These are phyloP conservation scores for Scaptodrosophila latifasciaeformis DNA, from an alignment of 2,888 invertebrate species.

Conservation along the genomic window DNA sequence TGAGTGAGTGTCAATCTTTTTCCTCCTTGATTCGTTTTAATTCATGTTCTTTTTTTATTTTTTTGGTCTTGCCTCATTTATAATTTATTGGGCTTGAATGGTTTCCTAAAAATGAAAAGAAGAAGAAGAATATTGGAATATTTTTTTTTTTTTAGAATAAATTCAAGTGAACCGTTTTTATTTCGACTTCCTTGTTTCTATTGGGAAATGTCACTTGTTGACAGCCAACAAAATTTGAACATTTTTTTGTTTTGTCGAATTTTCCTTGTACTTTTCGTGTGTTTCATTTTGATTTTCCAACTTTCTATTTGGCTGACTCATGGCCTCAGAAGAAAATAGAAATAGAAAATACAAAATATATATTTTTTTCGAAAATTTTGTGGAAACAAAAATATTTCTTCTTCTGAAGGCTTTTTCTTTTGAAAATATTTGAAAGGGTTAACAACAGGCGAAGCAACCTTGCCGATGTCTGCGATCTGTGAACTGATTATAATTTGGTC, in stretches of 20 bases:
- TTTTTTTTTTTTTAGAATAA: too few relatives aligned
- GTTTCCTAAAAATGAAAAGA: background rate
- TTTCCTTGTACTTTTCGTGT: constrained; percentile 22
- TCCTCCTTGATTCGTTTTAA: too few relatives aligned
- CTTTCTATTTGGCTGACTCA: constrained; percentile 19
- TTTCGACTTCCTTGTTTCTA: background rate
- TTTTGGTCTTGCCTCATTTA: constrained; percentile 54
- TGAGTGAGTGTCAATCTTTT: too few relatives aligned
- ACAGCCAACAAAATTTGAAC: constrained; percentile 46
- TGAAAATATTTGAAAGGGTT: too few relatives aligned
- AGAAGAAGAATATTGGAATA: too few relatives aligned
- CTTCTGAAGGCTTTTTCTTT: too few relatives aligned
- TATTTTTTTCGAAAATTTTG: background rate
- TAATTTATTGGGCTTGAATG: constrained; percentile 67
- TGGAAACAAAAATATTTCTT: too few relatives aligned
- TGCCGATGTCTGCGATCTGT: too few relatives aligned
- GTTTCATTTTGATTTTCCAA: constrained; percentile 18
- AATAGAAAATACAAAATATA: background rate
- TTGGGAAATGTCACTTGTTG: constrained; percentile 47
- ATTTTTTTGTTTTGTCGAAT: constrained; percentile 20
- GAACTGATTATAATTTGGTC: too few relatives aligned
- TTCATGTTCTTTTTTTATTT: too few relatives aligned
- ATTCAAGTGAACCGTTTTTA: too few relatives aligned
- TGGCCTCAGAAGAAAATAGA: background rate
- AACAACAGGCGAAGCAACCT: too few relatives aligned